These are phyloP conservation scores for Pluvianellus socialis DNA, from an alignment of 2,113 vertebrate genomes.

Conservation along the genomic window DNA sequence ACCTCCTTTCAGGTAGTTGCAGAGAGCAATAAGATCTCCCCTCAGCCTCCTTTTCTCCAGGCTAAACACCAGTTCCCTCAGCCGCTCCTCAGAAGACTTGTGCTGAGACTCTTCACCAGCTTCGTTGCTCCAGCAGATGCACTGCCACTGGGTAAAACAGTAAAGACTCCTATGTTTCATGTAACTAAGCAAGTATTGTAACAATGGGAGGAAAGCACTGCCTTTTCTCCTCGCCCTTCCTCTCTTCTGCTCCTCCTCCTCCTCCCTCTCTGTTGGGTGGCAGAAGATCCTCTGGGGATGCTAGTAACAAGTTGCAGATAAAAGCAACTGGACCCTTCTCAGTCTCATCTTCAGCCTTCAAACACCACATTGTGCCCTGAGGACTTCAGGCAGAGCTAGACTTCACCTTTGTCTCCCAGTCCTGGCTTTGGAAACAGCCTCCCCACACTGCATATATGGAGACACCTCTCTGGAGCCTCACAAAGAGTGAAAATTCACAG, in stretches of 20 bases:
- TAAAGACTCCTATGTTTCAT: not conserved
- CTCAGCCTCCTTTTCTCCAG: not conserved
- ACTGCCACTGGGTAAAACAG: not conserved
- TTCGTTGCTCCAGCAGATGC: not conserved
- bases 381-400: not conserved
- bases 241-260: not conserved
- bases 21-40: not conserved
- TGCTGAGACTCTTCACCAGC: not conserved
- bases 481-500: not conserved
- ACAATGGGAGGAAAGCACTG: not conserved
- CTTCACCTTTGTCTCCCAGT: not conserved
- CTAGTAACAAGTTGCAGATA: not conserved
- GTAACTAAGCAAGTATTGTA: not conserved
- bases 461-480: not conserved
- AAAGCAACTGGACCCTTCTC: not conserved
- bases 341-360: not conserved
- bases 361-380: not conserved
- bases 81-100: rapidly evolving
- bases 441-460: not conserved
- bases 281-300: not conserved
- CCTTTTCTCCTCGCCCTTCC: not conserved
- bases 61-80: not conserved
- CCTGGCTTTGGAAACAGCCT: not conserved
- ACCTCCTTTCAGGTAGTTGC: not conserved
- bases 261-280: not conserved